Conservation (phyloP, 2,797 vertebrate species). For the Naso thynnoides region DNA sequence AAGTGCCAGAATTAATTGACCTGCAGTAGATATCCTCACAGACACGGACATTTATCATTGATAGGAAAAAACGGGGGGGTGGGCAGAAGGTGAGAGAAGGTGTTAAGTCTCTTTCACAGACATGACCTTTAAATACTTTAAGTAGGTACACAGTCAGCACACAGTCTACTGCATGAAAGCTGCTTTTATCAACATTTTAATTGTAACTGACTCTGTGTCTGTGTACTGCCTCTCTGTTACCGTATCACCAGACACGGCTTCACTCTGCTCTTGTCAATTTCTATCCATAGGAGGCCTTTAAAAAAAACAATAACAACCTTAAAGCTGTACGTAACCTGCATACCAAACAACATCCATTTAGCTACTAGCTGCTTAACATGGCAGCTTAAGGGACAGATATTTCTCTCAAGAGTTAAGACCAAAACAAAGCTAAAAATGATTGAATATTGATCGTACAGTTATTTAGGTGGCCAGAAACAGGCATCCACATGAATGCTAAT, state of each 20-base stretch:
- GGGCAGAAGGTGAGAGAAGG: neutral
- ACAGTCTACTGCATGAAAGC: neutral
- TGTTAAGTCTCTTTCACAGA: neutral
- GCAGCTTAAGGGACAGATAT: too few relatives aligned
- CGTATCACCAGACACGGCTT: too few relatives aligned
- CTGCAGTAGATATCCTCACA: neutral
- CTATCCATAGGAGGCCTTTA: too few relatives aligned
- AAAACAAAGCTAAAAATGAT: neutral
- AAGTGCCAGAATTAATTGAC: conserved; percentile 31
- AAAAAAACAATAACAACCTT: too few relatives aligned
- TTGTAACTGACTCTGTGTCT: neutral
- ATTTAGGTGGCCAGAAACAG: neutral
- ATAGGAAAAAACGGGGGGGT: neutral
- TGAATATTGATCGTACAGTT: neutral
- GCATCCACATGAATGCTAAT: neutral
- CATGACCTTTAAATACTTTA: too few relatives aligned
- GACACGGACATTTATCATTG: conserved; percentile 10
- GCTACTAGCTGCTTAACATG: too few relatives aligned
- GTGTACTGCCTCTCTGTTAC: neutral
- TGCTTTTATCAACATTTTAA: neutral
- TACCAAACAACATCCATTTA: too few relatives aligned
- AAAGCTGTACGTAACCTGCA: too few relatives aligned
- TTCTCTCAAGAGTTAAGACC: too few relatives aligned
- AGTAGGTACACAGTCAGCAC: neutral
- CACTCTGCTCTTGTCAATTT: too few relatives aligned